These are phyloP conservation scores for Uropetala carovei DNA, from an alignment of 2,888 invertebrate species.

Conservation along the genomic window DNA sequence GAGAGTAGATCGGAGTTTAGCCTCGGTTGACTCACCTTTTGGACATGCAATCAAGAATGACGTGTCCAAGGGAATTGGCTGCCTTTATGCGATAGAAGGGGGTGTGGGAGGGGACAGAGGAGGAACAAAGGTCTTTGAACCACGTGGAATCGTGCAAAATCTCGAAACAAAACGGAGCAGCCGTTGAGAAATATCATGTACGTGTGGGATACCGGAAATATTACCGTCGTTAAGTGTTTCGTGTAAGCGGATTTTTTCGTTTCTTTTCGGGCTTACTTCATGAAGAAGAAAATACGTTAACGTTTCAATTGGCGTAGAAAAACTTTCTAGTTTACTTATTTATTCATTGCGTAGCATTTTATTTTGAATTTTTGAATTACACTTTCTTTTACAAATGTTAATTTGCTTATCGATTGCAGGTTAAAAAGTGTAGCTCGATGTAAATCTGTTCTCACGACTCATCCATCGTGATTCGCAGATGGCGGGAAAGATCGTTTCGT, in stretches of 20 bases:
- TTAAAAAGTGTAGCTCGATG: no score
- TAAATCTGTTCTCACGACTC: no score
- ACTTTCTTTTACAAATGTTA: no score
- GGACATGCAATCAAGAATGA: constrained; percentile 16
- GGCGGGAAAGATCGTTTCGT: no score
- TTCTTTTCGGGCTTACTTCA: background rate
- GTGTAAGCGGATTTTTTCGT: background rate
- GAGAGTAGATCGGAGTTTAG: background rate
- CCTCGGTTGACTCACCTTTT: background rate
- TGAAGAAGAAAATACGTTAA: background rate
- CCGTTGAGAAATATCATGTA: background rate
- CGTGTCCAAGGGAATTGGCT: constrained; percentile 14
- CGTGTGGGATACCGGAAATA: background rate
- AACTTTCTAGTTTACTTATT: no score
- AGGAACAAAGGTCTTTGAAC: constrained; percentile 5
- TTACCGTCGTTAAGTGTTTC: background rate
- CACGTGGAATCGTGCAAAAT: background rate
- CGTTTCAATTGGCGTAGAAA: no score
- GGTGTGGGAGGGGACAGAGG: no score
- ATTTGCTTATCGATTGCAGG: no score
- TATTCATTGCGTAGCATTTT: no score
- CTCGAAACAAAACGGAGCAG: background rate
- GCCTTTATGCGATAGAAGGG: background rate
- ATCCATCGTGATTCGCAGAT: no score
- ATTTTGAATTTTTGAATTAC: no score